These are phyloP conservation scores for Agriopis marginaria DNA, from an alignment of 2,888 invertebrate species.

Conservation along the genomic window DNA sequence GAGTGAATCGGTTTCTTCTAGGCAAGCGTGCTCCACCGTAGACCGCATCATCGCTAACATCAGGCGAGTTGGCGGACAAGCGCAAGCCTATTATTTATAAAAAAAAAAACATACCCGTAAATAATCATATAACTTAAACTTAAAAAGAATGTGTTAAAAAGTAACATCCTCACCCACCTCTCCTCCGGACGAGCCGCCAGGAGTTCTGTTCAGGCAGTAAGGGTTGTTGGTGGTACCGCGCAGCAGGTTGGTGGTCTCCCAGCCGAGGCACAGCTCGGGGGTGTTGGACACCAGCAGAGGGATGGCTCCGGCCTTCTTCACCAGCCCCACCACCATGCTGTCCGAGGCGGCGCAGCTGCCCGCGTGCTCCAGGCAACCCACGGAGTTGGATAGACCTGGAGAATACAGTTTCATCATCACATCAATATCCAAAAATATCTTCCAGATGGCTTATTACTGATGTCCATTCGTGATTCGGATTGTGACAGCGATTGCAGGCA, in stretches of 20 bases:
- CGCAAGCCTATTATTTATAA: too few relatives aligned
- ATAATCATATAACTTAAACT: too few relatives aligned
- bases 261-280: conserved; percentile 95
- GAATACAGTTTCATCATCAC: not conserved
- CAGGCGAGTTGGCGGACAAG: too few relatives aligned
- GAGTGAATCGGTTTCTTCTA: too few relatives aligned
- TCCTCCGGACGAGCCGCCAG: conserved; percentile 96
- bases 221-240: conserved; percentile 94
- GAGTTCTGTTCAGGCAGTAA: conserved; percentile 90
- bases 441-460: too few relatives aligned
- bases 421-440: too few relatives aligned
- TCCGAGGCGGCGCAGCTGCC: conserved; percentile 86
- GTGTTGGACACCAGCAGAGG: conserved; percentile 94
- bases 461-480: too few relatives aligned
- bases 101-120: too few relatives aligned
- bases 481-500: too few relatives aligned
- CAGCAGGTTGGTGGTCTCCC: conserved; percentile 93
- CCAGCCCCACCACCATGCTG: conserved; percentile 88
- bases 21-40: too few relatives aligned
- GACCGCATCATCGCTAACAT: too few relatives aligned
- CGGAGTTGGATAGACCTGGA: conserved; percentile 89
- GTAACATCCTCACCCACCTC: conserved; percentile 69
- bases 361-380: conserved; percentile 86
- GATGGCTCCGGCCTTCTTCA: conserved; percentile 91
- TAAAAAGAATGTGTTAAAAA: too few relatives aligned